phyloP scores from a whole-genome alignment of 30 jellyfish, hydroid and myxozoan genomes.

The Clytia hemisphaerica region DNA sequence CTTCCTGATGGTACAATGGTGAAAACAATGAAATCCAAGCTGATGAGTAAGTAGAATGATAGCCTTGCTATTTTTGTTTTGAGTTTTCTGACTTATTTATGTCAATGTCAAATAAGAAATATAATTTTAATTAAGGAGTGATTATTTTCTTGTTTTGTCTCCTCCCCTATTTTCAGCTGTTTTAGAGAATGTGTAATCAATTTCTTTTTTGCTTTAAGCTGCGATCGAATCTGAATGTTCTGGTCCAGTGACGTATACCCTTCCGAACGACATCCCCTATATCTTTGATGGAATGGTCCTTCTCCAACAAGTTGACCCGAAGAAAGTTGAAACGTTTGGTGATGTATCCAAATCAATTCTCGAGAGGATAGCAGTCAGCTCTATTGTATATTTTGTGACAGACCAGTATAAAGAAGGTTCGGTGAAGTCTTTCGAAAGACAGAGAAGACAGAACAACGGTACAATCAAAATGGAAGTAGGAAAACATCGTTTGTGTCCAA shows the following conservation, averaged over 20 bases:
- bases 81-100: too few relatives aligned
- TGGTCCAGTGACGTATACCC: not conserved
- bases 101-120: too few relatives aligned
- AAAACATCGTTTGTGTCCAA: conserved; percentile 27
- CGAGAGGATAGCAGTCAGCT: conserved; percentile 3
- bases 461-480: not conserved
- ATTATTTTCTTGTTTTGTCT: too few relatives aligned
- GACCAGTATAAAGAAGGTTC: conserved; percentile 22
- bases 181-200: too few relatives aligned
- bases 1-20: conserved; percentile 39
- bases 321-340: conserved; percentile 16
- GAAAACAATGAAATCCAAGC: conserved; percentile 32
- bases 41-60: too few relatives aligned
- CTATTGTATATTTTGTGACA: conserved; percentile 19
- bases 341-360: conserved; percentile 25
- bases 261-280: conserved; percentile 10
- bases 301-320: conserved; percentile 18
- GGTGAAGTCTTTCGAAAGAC: not conserved
- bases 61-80: too few relatives aligned
- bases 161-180: too few relatives aligned
- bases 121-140: too few relatives aligned
- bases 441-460: not conserved
- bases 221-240: too few relatives aligned
- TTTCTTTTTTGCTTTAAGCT: too few relatives aligned
- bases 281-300: too few relatives aligned